These are phyloP conservation scores for Beroe forskalii DNA, from an alignment of 37 sponge, comb jelly and placozoan species.

Conservation along the genomic window DNA sequence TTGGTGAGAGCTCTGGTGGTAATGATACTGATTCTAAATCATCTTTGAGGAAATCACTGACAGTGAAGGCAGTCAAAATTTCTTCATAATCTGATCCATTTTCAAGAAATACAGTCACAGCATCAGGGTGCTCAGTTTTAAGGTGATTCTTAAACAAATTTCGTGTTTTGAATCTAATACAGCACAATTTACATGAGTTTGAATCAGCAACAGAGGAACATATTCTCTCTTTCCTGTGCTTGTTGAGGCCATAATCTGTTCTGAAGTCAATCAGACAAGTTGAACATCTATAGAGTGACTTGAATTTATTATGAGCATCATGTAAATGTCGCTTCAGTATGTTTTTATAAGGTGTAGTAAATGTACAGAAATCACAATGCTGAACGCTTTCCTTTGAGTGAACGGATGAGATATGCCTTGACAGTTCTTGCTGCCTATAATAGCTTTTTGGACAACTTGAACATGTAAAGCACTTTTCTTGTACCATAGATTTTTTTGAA, in stretches of 20 bases:
- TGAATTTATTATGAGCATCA: not conserved
- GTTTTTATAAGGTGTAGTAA: not conserved
- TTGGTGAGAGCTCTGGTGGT: not conserved
- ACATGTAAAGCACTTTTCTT: not conserved
- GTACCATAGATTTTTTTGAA: not conserved
- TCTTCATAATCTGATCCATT: not conserved
- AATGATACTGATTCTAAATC: not conserved
- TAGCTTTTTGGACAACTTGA: not conserved
- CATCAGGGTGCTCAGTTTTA: slow-evolving; percentile 1
- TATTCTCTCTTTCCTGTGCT: not conserved
- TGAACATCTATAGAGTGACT: not conserved
- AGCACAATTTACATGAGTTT: not conserved
- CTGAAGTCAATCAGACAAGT: not conserved
- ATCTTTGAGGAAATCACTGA: not conserved
- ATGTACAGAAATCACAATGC: not conserved
- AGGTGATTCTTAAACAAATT: not conserved
- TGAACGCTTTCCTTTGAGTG: not conserved
- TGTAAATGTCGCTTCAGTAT: slow-evolving; percentile 6
- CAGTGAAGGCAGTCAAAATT: not conserved
- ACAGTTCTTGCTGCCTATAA: not conserved
- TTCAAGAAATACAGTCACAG: not conserved
- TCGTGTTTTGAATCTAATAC: not conserved
- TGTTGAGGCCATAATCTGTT: not conserved
- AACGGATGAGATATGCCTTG: not conserved
- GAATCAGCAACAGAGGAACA: not conserved